phyloP scores from a whole-genome alignment of 2,797 vertebrate genomes.

The Arnoldichthys spilopterus region DNA sequence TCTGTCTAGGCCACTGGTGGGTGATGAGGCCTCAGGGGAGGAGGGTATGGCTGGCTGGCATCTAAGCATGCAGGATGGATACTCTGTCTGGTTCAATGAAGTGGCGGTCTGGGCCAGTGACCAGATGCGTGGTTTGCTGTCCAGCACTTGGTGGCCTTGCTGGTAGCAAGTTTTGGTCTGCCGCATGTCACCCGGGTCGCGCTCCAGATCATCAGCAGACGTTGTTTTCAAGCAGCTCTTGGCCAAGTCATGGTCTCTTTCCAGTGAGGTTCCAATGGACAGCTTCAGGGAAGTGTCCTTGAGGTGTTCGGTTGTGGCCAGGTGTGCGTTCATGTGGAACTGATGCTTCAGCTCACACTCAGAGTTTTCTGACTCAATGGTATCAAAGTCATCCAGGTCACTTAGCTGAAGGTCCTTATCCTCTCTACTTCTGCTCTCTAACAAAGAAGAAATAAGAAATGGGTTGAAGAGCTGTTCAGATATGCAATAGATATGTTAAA shows the following conservation, averaged over 20 bases:
- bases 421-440: conserved; percentile 84
- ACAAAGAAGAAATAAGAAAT: conserved; percentile 28
- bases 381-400: conserved; percentile 93
- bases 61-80: conserved; percentile 94
- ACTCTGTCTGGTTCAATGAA: conserved; percentile 91
- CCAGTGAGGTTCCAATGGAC: conserved; percentile 76
- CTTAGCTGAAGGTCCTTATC: conserved; percentile 94
- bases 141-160: conserved; percentile 82
- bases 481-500: background rate
- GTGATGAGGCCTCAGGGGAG: conserved; percentile 79
- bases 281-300: conserved; percentile 80
- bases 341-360: conserved; percentile 91
- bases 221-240: conserved; percentile 86
- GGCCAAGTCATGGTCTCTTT: conserved; percentile 79
- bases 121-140: conserved; percentile 96
- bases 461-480: conserved; percentile 2
- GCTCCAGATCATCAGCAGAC: conserved; percentile 77
- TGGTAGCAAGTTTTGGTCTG: conserved; percentile 87
- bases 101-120: conserved; percentile 95
- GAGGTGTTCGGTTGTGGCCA: conserved; percentile 77
- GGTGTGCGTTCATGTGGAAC: conserved; percentile 83
- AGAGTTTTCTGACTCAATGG: conserved; percentile 89
- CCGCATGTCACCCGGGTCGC: conserved; percentile 73
- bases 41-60: conserved; percentile 81
- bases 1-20: conserved; percentile 79